A percentile compares a stretch with the other conserved stretches of the same genome.
Evolutionary conservation across 1,140 invertebrate genomes (phyloP).

Genomic region (Cydia fagiglandana): DNA sequence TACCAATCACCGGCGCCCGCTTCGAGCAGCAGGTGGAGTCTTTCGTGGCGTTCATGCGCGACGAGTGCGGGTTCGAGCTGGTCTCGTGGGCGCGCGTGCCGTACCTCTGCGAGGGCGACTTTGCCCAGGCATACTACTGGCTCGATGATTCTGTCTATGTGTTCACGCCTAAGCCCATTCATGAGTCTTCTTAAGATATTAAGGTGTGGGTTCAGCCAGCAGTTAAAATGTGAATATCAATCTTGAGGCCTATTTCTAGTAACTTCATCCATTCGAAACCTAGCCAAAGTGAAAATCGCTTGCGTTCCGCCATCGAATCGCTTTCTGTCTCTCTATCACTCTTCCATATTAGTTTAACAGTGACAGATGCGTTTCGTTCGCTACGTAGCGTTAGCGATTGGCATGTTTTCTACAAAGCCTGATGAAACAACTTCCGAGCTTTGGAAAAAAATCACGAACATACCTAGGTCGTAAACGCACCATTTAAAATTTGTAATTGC

Average conservation of each 20-base stretch:
- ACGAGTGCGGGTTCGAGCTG: conserved; percentile 86
- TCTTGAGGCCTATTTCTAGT: background rate
- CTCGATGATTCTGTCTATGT: conserved; percentile 93
- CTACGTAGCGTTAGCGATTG: too few relatives aligned
- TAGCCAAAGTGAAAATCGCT: too few relatives aligned
- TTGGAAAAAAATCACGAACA: too few relatives aligned
- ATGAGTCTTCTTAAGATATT: conserved; percentile 16
- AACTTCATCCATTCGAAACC: too few relatives aligned
- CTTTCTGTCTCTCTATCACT: too few relatives aligned
- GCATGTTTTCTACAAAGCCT: too few relatives aligned
- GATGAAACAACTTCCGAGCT: too few relatives aligned
- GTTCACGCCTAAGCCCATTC: conserved; percentile 68
- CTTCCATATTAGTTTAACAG: too few relatives aligned
- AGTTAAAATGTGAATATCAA: background rate
- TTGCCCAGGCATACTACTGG: conserved; percentile 95
- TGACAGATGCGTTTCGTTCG: too few relatives aligned
- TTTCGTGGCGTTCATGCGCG: conserved; percentile 85
- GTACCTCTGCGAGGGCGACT: conserved; percentile 96
- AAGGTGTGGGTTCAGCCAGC: background rate
- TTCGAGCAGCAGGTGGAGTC: conserved; percentile 90
- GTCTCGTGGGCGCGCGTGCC: conserved; percentile 90
- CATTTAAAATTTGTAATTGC: too few relatives aligned
- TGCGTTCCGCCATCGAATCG: too few relatives aligned
- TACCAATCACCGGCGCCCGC: conserved; percentile 83
- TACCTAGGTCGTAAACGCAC: too few relatives aligned